Evolutionary conservation across 2,888 invertebrate genomes (phyloP), one percentile per base, ranked within the genome.

Genomic region (Doris montereyensis): DNA sequence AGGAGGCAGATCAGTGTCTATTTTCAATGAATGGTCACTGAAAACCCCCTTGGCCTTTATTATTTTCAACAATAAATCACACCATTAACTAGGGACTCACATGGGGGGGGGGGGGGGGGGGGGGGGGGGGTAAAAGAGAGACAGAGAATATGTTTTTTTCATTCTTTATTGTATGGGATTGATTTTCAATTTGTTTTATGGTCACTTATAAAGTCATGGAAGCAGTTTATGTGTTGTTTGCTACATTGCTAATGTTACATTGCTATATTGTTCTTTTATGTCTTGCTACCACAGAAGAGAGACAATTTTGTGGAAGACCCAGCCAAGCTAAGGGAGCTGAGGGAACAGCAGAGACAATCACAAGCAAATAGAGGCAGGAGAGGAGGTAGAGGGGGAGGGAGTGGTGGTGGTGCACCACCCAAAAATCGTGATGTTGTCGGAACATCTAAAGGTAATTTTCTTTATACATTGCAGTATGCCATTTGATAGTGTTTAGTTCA

Each of bases 261-360:
- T 30, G 21, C 71, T 35, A 10, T 32, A 21, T n/a, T 30, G 32
- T 13, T 4, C 26, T 35, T 71, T 21, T n/a, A 71, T 21, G 4
- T 35, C 68, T 68, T 30, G 1, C 17, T 62, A 41, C 5, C 5
- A 10, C 52, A 41, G 52, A 41, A 41, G 52, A 82, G 82, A 58
- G 87, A 88, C 68, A 76, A 86, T 8, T 90, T 90, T 85, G 79
- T 90, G 3, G 84, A 86, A 77, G 88, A 91, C 76, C 90, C 90
- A 13, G 89, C 90, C 34, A 86, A 88, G 75, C 70, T 90, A 24
- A 80, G 90, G 65, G 86, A 88, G 76, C 79, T 82, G 71, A 86
- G 85, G 24, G 89, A 85, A 34, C 86, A 88, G 60, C 85, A 41
- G n/a, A 57, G 77, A n/a, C 68, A 58, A 32, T 74, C 74, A 13